Evolutionary conservation across 2,888 invertebrate species (phyloP), one percentile per base, ranked within the genome.

Genomic region (Palloptera scutellata): DNA sequence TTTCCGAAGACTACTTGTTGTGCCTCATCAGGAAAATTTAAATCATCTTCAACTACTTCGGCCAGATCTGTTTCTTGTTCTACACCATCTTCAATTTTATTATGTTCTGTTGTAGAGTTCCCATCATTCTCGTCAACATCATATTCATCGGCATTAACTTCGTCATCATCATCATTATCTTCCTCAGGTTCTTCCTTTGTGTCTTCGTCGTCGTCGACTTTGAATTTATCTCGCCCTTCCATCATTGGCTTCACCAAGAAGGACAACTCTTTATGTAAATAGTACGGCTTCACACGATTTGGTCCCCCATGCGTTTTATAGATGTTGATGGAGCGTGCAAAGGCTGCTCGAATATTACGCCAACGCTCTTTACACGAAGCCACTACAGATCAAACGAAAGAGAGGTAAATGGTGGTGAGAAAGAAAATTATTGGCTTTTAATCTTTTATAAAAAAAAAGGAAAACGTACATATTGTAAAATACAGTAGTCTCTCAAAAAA

Each of bases 291-390:
- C 9, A 75, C 77, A 15, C 80, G 78, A 68, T 82, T 81, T 9
- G 79, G 76, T 41, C 77, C 76, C 15, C 75, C 74, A 0, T 76
- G 77, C 8, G 77, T 66, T 71, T 77, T 77, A 48, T 78, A 76
- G 1, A 82, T 76, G 55, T 81, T 83, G 5, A 83, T 80, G 12
- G 84, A 83, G 30, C 84, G 78, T 0, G 82, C 83, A 61, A 79
- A 83, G 8, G 81, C 81, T 3, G 79, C 80, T 53, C 83, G 84
- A 52, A 83, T 83, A 60, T 83, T 83, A 19, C 83, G 77, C 76
- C 84, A 83, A 40, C 84, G 84, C 61, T 83, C 80, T 62, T 82
- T 82, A 64, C 83, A 83, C 0, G 73, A 79, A 0, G 76, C 74
- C 51, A 82, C 83, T 83, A 63, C 12, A 73, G 65, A 6, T 19